Percentiles rank a stretch among this genome's conserved stretches.
phyloP scores from a whole-genome alignment of 2,888 invertebrate species.

The Argyresthia albistria region DNA sequence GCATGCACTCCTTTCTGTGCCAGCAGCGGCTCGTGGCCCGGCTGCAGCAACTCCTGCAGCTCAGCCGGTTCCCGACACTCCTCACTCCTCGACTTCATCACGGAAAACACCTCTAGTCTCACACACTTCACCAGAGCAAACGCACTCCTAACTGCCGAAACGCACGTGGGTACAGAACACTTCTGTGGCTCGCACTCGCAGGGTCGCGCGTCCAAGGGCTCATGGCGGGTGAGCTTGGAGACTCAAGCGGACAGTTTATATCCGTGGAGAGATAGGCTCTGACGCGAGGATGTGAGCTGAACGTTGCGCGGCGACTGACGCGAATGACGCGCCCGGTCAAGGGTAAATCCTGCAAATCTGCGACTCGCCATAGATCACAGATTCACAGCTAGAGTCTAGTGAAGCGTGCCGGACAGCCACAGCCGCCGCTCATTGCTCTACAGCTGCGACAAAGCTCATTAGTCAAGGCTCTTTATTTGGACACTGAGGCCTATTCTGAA shows the following conservation, averaged over 20 bases:
- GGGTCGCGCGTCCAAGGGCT: slow-evolving; percentile 13
- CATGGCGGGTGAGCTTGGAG: slow-evolving; percentile 24
- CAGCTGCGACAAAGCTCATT: no score
- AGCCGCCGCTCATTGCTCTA: neutral
- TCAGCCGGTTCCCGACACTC: slow-evolving; percentile 37
- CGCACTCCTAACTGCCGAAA: neutral
- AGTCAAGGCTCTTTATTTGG: no score
- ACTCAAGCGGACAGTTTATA: no score
- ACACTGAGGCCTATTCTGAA: no score
- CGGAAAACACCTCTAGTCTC: slow-evolving; percentile 13
- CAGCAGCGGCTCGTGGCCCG: slow-evolving; percentile 33
- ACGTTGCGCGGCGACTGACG: slow-evolving; percentile 51
- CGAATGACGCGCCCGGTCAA: slow-evolving; percentile 31
- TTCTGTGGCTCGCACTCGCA: neutral
- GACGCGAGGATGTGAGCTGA: slow-evolving; percentile 45
- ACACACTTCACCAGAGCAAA: slow-evolving; percentile 15
- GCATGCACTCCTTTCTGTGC: slow-evolving; percentile 32
- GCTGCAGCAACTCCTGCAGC: slow-evolving; percentile 55
- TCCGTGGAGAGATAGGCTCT: slow-evolving; percentile 18
- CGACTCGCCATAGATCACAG: slow-evolving; percentile 12
- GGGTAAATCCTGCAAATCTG: slow-evolving; percentile 34
- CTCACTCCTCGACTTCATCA: slow-evolving; percentile 41
- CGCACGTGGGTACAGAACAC: slow-evolving; percentile 16
- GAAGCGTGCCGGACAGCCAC: neutral
- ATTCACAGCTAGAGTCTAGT: no score